Conservation (phyloP, 1,140 invertebrate genomes). For the Pteromalus puparum region DNA sequence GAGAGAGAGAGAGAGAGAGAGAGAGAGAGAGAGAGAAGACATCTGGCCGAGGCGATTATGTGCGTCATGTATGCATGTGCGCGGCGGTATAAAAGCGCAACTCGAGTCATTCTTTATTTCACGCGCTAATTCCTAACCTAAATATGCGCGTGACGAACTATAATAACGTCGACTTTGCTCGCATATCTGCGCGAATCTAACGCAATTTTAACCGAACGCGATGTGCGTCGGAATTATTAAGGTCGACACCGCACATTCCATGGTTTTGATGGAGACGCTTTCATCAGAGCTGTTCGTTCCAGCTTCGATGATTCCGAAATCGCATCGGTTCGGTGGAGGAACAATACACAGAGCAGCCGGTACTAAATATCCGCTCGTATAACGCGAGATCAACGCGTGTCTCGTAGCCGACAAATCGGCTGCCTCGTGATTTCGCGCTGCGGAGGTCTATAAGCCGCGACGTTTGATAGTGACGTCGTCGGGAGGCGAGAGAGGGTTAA, state of each 20-base stretch:
- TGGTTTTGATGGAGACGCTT: background rate
- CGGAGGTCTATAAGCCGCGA: conserved; percentile 7
- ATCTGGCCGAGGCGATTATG: background rate
- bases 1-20: background rate
- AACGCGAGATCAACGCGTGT: no score
- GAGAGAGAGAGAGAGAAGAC: background rate
- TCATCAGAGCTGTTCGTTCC: background rate
- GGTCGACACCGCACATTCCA: background rate
- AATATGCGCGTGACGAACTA: conserved; percentile 11
- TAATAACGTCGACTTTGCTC: background rate
- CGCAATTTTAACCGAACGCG: background rate
- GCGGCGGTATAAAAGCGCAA: background rate
- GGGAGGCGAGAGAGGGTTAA: conserved; percentile 3
- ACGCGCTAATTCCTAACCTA: conserved; percentile 43
- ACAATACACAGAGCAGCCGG: background rate
- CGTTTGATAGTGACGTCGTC: conserved; percentile 13
- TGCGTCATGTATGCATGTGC: background rate
- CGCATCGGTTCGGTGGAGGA: background rate
- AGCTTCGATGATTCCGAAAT: background rate
- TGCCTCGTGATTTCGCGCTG: background rate
- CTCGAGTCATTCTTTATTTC: conserved; percentile 36
- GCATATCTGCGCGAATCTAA: background rate
- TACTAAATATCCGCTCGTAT: background rate
- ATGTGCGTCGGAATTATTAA: background rate
- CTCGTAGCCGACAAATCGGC: conserved; percentile 44